Conservation (phyloP, 2,113 vertebrate genomes). For the Nibea coibor region DNA sequence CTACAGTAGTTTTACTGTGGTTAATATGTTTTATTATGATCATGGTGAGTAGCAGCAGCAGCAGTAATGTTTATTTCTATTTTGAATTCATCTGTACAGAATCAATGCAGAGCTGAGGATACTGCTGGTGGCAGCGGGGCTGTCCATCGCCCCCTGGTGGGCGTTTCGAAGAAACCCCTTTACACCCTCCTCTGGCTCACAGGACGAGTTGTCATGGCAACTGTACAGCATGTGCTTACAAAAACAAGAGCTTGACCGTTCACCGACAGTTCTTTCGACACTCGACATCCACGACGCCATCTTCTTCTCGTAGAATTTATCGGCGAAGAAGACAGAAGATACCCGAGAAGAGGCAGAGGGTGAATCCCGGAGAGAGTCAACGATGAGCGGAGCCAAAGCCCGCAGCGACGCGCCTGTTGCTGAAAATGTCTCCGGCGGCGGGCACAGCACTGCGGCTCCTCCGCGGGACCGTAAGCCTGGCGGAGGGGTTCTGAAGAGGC, state of each 20-base stretch:
- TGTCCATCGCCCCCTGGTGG: conserved; percentile 55
- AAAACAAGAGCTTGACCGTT: conserved; percentile 70
- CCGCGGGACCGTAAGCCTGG: conserved; percentile 78
- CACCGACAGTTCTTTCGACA: conserved; percentile 78
- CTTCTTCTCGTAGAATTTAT: conserved; percentile 55
- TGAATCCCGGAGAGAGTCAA: conserved; percentile 1
- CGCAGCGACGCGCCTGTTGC: conserved; percentile 83
- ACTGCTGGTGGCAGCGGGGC: too few species aligned
- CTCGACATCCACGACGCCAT: conserved; percentile 81
- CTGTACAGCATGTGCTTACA: conserved; percentile 72
- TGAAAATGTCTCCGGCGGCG: conserved; percentile 76
- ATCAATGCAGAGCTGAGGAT: too few species aligned
- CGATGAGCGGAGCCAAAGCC: conserved; percentile 88
- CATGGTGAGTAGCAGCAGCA: too few species aligned
- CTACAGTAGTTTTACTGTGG: too few species aligned
- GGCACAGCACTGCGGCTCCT: conserved; percentile 56
- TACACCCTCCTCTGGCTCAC: background rate
- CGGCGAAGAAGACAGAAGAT: background rate
- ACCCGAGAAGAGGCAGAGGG: background rate
- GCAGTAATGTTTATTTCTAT: too few species aligned
- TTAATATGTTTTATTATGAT: too few species aligned
- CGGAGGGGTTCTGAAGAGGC: conserved; percentile 86
- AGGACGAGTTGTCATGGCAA: conserved; percentile 77
- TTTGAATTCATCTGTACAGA: background rate
- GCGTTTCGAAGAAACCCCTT: background rate